Evolutionary conservation across 1,140 invertebrate species (phyloP), one percentile per base, ranked within the genome.

Genomic region (Drosophila quadrilineata): DNA sequence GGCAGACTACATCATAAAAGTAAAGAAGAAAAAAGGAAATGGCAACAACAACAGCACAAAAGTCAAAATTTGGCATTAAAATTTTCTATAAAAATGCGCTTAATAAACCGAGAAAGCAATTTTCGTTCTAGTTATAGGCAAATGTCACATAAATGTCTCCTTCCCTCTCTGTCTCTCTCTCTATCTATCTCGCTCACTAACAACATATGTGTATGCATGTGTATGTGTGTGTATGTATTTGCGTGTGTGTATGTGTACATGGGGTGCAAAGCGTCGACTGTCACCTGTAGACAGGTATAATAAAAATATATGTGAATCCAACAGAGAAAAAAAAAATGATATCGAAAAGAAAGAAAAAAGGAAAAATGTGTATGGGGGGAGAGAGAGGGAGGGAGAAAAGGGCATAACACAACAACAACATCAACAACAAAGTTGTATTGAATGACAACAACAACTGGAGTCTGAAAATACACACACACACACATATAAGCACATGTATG

Each of bases 31-130:
- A 14, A 14, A 16, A n/a, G 6, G 10, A 36, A 41, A 41, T 5
- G 9, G 26, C 3, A 26, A 43, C 24, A 45, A 16, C 4, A 17
- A 45, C 12, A 22, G 0, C 29, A 2, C 16, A 67, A 70, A 50
- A 43, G 43, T 68, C 41, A 17, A 28, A 38, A 43, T 53, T 62
- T 45, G 14, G 72, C 66, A 75, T 75, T 75, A 75, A 57, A 66
- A 66, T 57, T n/a, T 57, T 56, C 45, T 41, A 59, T 54, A 52
- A 75, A n/a, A 71, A 71, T 67, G 49, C 70, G 66, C 50, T 67
- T 71, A 67, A 75, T 71, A 75, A 71, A 71, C 67, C 67, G 67
- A 71, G 50, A 75, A 71, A 71, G 62, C 67, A 58, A 75, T 71
- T 75, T 53, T 52, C 45, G n/a, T 58, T 66, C 35, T 36, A 57